A percentile compares a stretch with the other conserved stretches of the same genome.
Evolutionary conservation across 2,797 vertebrate genomes (phyloP).

Genomic region (Mormyrops boulengeri): DNA sequence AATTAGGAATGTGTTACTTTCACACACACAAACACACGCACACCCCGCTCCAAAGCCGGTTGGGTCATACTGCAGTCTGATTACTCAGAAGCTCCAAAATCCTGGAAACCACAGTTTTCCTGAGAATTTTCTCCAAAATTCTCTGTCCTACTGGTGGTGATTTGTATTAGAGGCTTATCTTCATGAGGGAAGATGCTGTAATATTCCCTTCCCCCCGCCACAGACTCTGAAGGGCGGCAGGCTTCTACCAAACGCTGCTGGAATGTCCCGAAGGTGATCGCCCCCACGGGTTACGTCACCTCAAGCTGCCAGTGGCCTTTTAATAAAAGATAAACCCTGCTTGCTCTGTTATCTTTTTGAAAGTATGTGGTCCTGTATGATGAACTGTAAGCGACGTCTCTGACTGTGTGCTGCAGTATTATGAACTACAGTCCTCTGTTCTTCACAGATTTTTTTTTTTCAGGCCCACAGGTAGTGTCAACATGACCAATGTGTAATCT

Average conservation of each 20-base stretch:
- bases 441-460: neutral
- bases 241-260: neutral
- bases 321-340: neutral
- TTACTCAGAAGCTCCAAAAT: constrained; percentile 12
- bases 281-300: neutral
- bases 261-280: neutral
- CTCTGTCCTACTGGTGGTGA: constrained; percentile 27
- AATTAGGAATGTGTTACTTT: neutral
- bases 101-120: constrained; percentile 21
- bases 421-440: neutral
- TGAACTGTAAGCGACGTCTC: neutral
- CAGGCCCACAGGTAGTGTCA: neutral
- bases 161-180: neutral
- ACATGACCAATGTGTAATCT: constrained; percentile 18
- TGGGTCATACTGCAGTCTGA: constrained; percentile 4
- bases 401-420: no score
- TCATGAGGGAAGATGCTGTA: neutral
- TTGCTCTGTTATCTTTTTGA: neutral
- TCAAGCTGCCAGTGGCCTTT: neutral
- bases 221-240: neutral
- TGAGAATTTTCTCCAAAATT: constrained; percentile 10
- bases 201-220: neutral
- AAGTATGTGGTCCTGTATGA: neutral
- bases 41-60: neutral
- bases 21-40: no score